phyloP scores from a whole-genome alignment of 2,888 invertebrate species.

The Sphinx pinastri region DNA sequence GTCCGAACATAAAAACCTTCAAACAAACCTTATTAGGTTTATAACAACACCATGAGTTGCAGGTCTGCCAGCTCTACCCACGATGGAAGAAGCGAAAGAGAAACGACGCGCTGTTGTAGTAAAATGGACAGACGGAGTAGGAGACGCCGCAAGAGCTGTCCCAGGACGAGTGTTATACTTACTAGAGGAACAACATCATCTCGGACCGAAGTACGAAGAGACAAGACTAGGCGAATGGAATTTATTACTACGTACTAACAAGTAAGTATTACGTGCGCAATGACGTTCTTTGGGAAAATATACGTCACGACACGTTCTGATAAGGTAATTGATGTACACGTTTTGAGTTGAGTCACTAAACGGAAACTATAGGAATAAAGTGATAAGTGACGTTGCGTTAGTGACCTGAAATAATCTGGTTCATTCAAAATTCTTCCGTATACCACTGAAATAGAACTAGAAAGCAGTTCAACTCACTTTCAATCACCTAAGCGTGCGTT shows the following conservation, averaged over 20 bases:
- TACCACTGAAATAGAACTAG: neutral
- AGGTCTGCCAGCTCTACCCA: constrained; percentile 86
- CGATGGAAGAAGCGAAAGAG: constrained; percentile 84
- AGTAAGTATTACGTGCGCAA: constrained; percentile 54
- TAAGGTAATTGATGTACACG: neutral
- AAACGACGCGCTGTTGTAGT: constrained; percentile 78
- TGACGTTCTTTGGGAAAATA: neutral
- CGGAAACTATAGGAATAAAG: neutral
- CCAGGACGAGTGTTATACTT: constrained; percentile 81
- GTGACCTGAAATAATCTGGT: constrained; percentile 7
- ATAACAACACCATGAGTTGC: constrained; percentile 23
- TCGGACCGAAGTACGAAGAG: constrained; percentile 86
- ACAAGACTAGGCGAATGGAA: constrained; percentile 87
- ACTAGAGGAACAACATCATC: constrained; percentile 88
- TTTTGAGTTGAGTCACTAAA: neutral
- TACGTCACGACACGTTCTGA: neutral
- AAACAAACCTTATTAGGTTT: neutral
- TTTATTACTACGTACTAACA: constrained; percentile 79
- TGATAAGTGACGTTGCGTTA: neutral
- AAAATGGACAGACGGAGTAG: constrained; percentile 74
- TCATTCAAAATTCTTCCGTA: constrained; percentile 14
- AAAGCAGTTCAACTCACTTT: constrained; percentile 8
- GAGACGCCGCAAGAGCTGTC: constrained; percentile 71
- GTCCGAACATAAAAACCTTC: neutral
- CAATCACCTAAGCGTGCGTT: constrained; percentile 6